phyloP scores from a whole-genome alignment of 2,113 vertebrate species.

The Etheostoma spectabile region DNA sequence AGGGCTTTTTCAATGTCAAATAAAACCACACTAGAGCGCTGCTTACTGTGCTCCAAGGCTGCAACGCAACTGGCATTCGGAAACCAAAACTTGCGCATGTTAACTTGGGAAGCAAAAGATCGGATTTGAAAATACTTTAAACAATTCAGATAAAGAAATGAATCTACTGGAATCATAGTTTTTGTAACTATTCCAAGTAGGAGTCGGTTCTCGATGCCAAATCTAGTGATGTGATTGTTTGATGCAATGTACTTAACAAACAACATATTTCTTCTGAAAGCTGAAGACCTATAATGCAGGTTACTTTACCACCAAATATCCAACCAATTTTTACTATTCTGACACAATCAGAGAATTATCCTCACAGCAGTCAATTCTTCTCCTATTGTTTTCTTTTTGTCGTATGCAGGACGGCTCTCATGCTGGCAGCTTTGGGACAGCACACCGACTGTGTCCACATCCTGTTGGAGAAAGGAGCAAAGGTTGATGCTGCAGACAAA shows the following conservation, averaged over 20 bases:
- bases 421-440: constrained; percentile 92
- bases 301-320: not conserved
- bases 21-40: no score
- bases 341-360: not conserved
- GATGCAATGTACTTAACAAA: not conserved
- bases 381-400: constrained; percentile 5
- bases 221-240: not conserved
- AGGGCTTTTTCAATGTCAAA: no score
- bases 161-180: no score
- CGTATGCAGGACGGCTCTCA: constrained; percentile 89
- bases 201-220: no score
- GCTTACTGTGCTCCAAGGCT: no score
- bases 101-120: no score
- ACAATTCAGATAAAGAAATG: no score
- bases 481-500: constrained; percentile 90
- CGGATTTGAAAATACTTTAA: no score
- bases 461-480: constrained; percentile 94
- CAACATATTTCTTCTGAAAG: not conserved
- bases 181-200: no score
- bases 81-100: no score
- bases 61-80: no score
- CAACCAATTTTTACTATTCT: not conserved
- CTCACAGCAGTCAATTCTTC: not conserved
- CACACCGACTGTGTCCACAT: constrained; percentile 95
- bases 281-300: not conserved